Evolutionary conservation across 2,113 vertebrate species (phyloP).

Genomic region (Neogale vison): DNA sequence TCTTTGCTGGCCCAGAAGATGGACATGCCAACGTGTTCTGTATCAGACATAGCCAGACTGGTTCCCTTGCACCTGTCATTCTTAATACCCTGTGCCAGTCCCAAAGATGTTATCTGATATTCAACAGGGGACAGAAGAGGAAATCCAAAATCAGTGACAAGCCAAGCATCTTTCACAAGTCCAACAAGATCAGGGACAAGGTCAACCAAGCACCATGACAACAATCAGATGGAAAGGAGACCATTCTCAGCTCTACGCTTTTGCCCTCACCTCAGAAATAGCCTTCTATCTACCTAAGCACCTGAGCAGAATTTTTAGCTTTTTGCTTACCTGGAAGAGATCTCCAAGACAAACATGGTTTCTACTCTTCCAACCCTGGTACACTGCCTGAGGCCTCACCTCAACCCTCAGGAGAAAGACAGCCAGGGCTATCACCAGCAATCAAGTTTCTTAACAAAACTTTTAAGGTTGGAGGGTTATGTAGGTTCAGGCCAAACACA

Average conservation of each 20-base stretch:
- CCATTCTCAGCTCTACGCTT: background rate
- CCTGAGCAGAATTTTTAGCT: background rate
- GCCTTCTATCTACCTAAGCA: background rate
- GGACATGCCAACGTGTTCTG: background rate
- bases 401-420: background rate
- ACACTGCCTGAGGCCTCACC: background rate
- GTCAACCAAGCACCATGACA: slow-evolving; percentile 58
- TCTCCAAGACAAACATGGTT: background rate
- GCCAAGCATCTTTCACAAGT: slow-evolving; percentile 68
- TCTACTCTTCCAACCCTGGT: background rate
- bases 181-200: slow-evolving; percentile 66
- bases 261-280: background rate
- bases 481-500: background rate
- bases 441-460: background rate
- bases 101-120: slow-evolving; percentile 77
- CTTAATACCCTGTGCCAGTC: slow-evolving; percentile 61
- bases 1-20: slow-evolving; percentile 28
- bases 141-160: slow-evolving; percentile 75
- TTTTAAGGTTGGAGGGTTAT: background rate
- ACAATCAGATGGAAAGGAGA: slow-evolving; percentile 1
- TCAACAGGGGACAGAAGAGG: slow-evolving; percentile 69
- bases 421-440: background rate
- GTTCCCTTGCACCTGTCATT: slow-evolving; percentile 74
- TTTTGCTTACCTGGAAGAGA: slow-evolving; percentile 32
- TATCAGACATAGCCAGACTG: slow-evolving; percentile 48